Evolutionary conservation across 2,113 vertebrate genomes (phyloP), one percentile per base, ranked within the genome.

Genomic region (Arenaria interpres): DNA sequence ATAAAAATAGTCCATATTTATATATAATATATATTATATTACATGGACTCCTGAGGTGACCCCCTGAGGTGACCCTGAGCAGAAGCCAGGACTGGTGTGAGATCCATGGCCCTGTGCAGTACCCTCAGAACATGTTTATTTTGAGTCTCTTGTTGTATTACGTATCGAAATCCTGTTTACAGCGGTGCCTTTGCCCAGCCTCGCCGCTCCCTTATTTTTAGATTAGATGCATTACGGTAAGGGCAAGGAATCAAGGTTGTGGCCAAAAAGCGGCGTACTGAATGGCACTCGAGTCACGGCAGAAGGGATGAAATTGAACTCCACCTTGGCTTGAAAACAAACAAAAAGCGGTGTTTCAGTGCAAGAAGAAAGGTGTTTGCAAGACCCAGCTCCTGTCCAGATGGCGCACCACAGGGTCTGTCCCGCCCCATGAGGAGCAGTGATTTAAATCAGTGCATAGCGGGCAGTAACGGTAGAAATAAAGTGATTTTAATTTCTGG

Each of bases 401-500:
- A 90, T 93, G 94, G 97, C 53, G 68, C 96, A 56, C n/a, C 0
- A 14, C 84, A 3, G 93, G 95, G 86, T 56, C 74, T 16, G 37
- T 8, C 63, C 81, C 81, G 57, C 82, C 77, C 88, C 3, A 8
- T 0, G 50, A 84, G 71, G 50, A 90, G 68, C 85, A 25, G 88
- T 1, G 64, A 30, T 75, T 79, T 30, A 43, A 85, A 78, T 32
- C 60, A 12, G 82, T 5, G 39, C 22, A 1, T 21, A 28, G 56
- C 10, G 3, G 56, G 81, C 43, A 39, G 64, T 2, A n/a, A 12
- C 16, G 9, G 86, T 13, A 15, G 87, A 51, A 85, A 92, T 22
- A 16, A 88, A 46, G 77, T n/a, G 89, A 82, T 94, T 95, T 94
- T 79, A 88, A 95, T 97, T 95, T 90, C 86, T 48, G 89, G 90